Evolutionary conservation across 1,140 invertebrate genomes (phyloP).

Genomic region (Rhagoletis zephyria): DNA sequence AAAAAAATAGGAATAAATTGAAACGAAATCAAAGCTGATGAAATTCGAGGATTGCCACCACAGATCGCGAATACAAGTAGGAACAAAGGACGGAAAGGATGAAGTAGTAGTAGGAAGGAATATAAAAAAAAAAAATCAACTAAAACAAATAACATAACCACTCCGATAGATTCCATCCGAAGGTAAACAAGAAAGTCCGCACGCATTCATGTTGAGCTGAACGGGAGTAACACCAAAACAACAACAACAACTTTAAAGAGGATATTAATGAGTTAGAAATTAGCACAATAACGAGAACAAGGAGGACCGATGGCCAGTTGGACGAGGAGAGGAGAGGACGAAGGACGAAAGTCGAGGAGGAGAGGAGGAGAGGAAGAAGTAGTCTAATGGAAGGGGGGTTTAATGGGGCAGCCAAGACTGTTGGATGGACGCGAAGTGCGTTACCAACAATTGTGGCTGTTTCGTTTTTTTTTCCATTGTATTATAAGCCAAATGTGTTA

Average conservation of each 20-base stretch:
- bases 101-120: neutral
- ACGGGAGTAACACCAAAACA: conserved; percentile 52
- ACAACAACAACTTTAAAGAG: conserved; percentile 32
- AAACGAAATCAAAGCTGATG: neutral
- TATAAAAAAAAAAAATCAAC: neutral
- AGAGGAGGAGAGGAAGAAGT: neutral
- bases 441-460: conserved; percentile 8
- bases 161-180: conserved; percentile 11
- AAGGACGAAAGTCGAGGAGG: neutral
- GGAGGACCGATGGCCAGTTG: conserved; percentile 51
- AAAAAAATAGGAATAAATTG: neutral
- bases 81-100: conserved; percentile 16
- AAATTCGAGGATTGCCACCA: conserved; percentile 31
- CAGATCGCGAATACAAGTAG: conserved; percentile 52
- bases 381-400: conserved; percentile 25
- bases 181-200: conserved; percentile 20
- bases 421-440: neutral
- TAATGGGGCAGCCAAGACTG: conserved; percentile 13
- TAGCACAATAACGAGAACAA: conserved; percentile 52
- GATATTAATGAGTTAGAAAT: conserved; percentile 4
- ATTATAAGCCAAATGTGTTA: conserved; percentile 56
- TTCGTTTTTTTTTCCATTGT: conserved; percentile 40
- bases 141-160: neutral
- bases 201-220: conserved; percentile 55
- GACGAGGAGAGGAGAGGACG: conserved; percentile 3